Percentiles rank a stretch among this genome's conserved stretches.
Evolutionary conservation across 2,113 vertebrate species (phyloP).

Genomic region (Porphyrio hochstetteri): DNA sequence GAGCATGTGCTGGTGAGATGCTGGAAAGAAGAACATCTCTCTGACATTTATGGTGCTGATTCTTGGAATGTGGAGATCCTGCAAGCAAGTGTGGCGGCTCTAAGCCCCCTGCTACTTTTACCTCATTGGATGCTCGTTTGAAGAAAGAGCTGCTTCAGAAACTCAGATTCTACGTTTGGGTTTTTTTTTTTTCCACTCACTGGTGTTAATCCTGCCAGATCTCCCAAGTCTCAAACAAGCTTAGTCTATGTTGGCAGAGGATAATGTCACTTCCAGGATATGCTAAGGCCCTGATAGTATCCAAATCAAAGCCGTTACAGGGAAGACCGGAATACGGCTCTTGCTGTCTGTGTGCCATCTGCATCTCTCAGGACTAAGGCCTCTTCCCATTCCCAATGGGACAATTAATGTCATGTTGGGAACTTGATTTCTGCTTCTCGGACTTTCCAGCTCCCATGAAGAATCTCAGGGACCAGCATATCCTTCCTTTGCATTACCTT

Average conservation of each 20-base stretch:
- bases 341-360: slow-evolving; percentile 44
- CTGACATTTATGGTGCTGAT: slow-evolving; percentile 47
- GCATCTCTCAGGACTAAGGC: slow-evolving; percentile 68
- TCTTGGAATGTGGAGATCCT: not conserved
- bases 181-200: not conserved
- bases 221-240: not conserved
- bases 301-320: slow-evolving; percentile 17
- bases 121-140: slow-evolving; percentile 28
- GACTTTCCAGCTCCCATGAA: slow-evolving; percentile 67
- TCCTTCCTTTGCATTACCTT: slow-evolving; percentile 82
- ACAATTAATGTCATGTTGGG: not conserved
- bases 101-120: slow-evolving; percentile 38
- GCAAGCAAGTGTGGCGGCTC: slow-evolving; percentile 8
- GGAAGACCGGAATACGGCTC: slow-evolving; percentile 17
- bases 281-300: slow-evolving; percentile 60
- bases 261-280: slow-evolving; percentile 64
- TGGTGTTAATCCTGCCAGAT: not conserved
- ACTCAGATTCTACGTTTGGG: not conserved
- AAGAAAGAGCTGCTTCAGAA: slow-evolving; percentile 32
- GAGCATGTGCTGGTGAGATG: not conserved
- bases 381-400: slow-evolving; percentile 44
- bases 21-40: slow-evolving; percentile 7
- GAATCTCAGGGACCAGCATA: slow-evolving; percentile 84
- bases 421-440: slow-evolving; percentile 56
- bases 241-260: slow-evolving; percentile 58